These are phyloP conservation scores for Temnothorax unifasciatus DNA, from an alignment of 2,888 invertebrate species.

Conservation along the genomic window DNA sequence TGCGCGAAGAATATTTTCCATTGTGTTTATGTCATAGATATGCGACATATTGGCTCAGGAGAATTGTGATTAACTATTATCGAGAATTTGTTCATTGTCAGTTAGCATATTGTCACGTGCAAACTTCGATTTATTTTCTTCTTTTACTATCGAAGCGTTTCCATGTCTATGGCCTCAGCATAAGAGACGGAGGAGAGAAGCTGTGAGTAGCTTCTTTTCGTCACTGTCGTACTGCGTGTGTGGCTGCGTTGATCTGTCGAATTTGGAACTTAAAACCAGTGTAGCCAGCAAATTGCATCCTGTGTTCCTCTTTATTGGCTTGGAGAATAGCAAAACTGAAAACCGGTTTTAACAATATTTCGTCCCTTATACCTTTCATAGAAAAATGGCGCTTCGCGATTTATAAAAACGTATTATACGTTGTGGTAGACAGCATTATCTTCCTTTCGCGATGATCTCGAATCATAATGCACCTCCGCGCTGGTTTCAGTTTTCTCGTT, in stretches of 20 bases:
- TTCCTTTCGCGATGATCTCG: not conserved
- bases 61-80: not conserved
- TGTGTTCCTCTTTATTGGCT: not conserved
- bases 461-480: conserved; percentile 53
- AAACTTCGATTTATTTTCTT: not conserved
- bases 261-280: conserved; percentile 76
- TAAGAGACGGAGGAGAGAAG: conserved; percentile 38
- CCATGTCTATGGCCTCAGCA: not conserved
- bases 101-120: conserved; percentile 24
- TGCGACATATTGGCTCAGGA: not conserved
- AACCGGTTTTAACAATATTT: conserved; percentile 62
- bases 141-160: conserved; percentile 24
- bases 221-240: conserved; percentile 48
- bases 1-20: not conserved
- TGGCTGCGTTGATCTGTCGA: conserved; percentile 59
- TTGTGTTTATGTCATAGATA: conserved; percentile 1
- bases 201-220: conserved; percentile 45
- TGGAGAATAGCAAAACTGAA: conserved; percentile 63
- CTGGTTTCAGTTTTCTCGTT: conserved; percentile 51
- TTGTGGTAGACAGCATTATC: not conserved
- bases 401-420: not conserved
- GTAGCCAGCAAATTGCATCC: conserved; percentile 55
- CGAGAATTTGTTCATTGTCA: conserved; percentile 30
- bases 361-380: conserved; percentile 65
- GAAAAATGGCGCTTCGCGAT: conserved; percentile 57